phyloP scores from a whole-genome alignment of 2,797 vertebrate genomes.

The Poecilia velifera region DNA sequence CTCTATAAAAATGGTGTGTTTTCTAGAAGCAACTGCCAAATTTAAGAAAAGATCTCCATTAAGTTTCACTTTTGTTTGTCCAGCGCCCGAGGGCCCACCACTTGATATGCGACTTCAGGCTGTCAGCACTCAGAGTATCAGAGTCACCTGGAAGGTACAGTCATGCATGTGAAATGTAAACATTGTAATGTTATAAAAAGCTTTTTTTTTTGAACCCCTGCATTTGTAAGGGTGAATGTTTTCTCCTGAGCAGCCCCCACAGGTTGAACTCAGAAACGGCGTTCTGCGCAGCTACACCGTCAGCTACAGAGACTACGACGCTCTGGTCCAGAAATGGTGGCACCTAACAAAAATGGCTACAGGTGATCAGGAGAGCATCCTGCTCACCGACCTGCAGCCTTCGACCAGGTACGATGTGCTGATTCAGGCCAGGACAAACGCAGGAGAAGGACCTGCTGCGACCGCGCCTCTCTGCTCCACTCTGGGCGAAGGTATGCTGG shows the following conservation, averaged over 20 bases:
- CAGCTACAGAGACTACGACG: conserved; percentile 63
- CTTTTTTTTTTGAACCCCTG: neutral
- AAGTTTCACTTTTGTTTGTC: conserved; percentile 4
- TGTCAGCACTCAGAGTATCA: conserved; percentile 57
- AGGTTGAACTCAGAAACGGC: conserved; percentile 59
- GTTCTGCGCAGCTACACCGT: conserved; percentile 61
- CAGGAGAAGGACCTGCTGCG: conserved; percentile 58
- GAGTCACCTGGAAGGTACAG: conserved; percentile 71
- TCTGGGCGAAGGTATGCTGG: conserved; percentile 52
- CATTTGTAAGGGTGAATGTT: neutral
- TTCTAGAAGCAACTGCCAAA: neutral
- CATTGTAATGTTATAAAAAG: neutral
- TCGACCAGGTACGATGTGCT: conserved; percentile 54
- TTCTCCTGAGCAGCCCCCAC: conserved; percentile 57
- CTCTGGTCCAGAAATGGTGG: conserved; percentile 34
- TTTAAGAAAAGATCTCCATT: neutral
- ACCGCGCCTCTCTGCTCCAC: conserved; percentile 56
- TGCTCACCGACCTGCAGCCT: conserved; percentile 61
- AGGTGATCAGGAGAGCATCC: conserved; percentile 27
- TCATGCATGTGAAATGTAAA: neutral
- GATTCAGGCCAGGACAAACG: conserved; percentile 59
- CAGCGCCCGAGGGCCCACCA: conserved; percentile 71
- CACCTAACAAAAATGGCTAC: conserved; percentile 20
- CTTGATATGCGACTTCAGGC: conserved; percentile 61
- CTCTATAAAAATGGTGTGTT: neutral